Evolutionary conservation across 2,888 invertebrate species (phyloP).

Genomic region (Pardosa pseudoannulata): DNA sequence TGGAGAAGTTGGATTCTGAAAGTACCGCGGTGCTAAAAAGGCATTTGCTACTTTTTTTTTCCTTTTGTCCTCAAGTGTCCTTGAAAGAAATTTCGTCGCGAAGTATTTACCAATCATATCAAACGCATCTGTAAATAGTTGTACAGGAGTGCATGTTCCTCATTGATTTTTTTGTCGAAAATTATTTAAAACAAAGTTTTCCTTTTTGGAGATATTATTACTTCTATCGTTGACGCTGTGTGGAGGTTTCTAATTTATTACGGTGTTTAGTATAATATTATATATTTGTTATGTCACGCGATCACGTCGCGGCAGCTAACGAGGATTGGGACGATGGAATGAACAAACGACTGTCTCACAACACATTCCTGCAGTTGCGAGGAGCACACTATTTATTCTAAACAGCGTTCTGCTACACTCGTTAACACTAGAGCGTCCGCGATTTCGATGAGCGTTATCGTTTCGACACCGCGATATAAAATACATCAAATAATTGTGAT

Average conservation of each 20-base stretch:
- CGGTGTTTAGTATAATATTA: not conserved
- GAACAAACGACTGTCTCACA: too few species aligned
- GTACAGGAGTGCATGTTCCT: conserved; percentile 37
- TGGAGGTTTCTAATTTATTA: conserved; percentile 13
- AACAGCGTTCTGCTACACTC: too few species aligned
- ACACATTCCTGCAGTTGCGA: too few species aligned
- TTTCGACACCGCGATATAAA: too few species aligned
- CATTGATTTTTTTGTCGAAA: conserved; percentile 37
- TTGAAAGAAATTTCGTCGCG: conserved; percentile 40
- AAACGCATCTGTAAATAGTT: conserved; percentile 40
- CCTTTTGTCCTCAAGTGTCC: conserved; percentile 38
- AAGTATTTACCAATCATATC: conserved; percentile 29
- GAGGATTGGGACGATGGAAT: too few species aligned
- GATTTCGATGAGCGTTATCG: too few species aligned
- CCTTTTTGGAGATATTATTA: conserved; percentile 7
- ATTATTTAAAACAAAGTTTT: conserved; percentile 12
- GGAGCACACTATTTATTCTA: too few species aligned
- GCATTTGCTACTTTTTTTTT: not conserved
- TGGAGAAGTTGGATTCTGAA: too few species aligned
- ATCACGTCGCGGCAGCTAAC: too few species aligned
- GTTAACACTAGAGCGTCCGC: too few species aligned
- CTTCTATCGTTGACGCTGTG: not conserved
- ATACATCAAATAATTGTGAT: too few species aligned
- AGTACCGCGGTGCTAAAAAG: not conserved
- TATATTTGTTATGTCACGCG: not conserved